Percentiles rank a stretch among this genome's conserved stretches.
Conservation (phyloP, 1,140 invertebrate species). For the Caenorhabditis brenneri region DNA sequence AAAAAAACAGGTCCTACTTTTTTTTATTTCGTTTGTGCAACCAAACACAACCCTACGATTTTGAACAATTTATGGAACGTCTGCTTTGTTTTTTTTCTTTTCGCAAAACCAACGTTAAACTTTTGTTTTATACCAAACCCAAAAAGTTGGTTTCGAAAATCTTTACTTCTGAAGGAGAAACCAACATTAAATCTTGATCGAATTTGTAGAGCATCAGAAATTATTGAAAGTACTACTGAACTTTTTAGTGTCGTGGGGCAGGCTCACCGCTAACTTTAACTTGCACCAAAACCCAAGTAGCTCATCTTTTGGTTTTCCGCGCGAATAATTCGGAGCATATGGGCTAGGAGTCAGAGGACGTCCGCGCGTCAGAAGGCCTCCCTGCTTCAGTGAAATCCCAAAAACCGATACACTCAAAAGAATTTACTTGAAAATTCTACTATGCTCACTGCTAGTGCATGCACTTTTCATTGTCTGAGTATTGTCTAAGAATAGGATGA, state of each 20-base stretch:
- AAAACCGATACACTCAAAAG: constrained; percentile 41
- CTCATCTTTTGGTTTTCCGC: constrained; percentile 38
- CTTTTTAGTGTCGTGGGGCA: background rate
- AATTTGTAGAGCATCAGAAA: background rate
- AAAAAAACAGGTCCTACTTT: background rate
- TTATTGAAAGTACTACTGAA: constrained; percentile 8
- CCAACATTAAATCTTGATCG: background rate
- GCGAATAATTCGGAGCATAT: constrained; percentile 37
- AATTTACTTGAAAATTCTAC: constrained; percentile 34
- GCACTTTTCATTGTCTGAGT: background rate
- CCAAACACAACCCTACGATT: background rate
- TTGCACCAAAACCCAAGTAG: background rate
- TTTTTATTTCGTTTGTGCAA: constrained; percentile 16
- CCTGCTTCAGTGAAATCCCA: constrained; percentile 5
- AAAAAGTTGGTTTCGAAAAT: background rate
- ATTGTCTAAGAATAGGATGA: background rate
- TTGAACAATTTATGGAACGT: constrained; percentile 39
- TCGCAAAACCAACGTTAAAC: too few relatives aligned
- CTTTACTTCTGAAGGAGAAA: background rate
- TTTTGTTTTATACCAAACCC: background rate
- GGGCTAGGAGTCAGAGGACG: background rate
- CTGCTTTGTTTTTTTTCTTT: background rate
- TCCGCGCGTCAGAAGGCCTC: background rate
- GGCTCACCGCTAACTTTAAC: constrained; percentile 12
- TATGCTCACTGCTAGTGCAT: background rate